Evolutionary conservation across 2,888 invertebrate species (phyloP).

Genomic region (Pemphredon lugubris): DNA sequence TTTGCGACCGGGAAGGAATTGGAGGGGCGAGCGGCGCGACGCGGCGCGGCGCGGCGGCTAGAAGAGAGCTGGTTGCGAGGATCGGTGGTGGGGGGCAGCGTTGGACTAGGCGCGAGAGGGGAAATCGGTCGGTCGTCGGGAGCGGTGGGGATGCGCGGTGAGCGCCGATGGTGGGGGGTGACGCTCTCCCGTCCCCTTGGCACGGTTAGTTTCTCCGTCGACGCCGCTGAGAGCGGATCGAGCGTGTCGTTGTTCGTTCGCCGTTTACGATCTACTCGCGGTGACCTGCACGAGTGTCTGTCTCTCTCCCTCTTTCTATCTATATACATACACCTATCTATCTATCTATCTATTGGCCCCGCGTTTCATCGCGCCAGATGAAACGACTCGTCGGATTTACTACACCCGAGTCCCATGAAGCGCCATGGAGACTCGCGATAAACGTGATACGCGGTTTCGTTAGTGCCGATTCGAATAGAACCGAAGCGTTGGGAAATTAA

Average conservation of each 20-base stretch:
- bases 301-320: no score
- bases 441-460: slow-evolving; percentile 37
- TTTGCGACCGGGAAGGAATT: slow-evolving; percentile 29
- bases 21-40: slow-evolving; percentile 31
- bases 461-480: slow-evolving; percentile 11
- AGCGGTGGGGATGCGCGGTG: slow-evolving; percentile 55
- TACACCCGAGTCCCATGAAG: no score
- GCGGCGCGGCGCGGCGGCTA: no score
- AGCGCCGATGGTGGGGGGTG: slow-evolving; percentile 65
- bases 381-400: no score
- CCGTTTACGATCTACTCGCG: slow-evolving; percentile 45
- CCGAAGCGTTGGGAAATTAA: neutral
- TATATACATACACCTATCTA: no score
- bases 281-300: no score
- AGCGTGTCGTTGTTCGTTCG: slow-evolving; percentile 54
- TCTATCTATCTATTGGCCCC: no score
- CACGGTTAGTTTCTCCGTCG: slow-evolving; percentile 75
- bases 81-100: slow-evolving; percentile 30
- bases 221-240: slow-evolving; percentile 71
- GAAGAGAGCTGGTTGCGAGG: slow-evolving; percentile 46
- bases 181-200: slow-evolving; percentile 71
- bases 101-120: slow-evolving; percentile 48
- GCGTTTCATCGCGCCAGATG: no score
- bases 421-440: slow-evolving; percentile 58
- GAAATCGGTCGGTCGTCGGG: slow-evolving; percentile 18